These are phyloP conservation scores for Lophius piscatorius DNA, from an alignment of 2,113 vertebrate genomes.

Conservation along the genomic window DNA sequence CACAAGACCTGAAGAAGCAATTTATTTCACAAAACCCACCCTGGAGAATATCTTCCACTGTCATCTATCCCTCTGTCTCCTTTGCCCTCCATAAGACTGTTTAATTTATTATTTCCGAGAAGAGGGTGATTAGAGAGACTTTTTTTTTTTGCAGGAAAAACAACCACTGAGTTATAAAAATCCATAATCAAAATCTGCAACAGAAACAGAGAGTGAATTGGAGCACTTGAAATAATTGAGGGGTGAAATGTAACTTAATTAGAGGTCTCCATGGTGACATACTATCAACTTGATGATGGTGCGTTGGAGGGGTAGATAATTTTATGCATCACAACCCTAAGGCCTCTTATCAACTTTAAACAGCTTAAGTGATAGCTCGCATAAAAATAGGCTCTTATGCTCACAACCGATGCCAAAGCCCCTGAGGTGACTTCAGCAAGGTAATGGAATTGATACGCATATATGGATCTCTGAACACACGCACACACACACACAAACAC, in stretches of 20 bases:
- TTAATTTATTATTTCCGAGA: constrained; percentile 21
- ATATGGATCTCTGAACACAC: constrained; percentile 12
- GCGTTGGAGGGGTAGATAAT: constrained; percentile 37
- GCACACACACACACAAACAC: not conserved
- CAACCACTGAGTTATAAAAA: not conserved
- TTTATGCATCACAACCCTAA: constrained; percentile 40
- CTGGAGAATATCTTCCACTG: constrained; percentile 31
- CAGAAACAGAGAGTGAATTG: not conserved
- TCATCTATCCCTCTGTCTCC: constrained; percentile 18
- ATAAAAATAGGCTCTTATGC: constrained; percentile 41
- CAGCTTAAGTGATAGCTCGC: constrained; percentile 53
- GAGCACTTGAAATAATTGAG: constrained; percentile 26
- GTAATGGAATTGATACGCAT: constrained; percentile 45
- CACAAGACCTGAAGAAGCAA: constrained; percentile 18
- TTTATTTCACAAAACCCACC: constrained; percentile 46
- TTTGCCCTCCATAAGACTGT: constrained; percentile 4
- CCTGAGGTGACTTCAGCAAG: constrained; percentile 33
- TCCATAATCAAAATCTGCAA: not conserved
- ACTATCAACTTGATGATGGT: constrained; percentile 15
- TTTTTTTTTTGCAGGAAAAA: not conserved
- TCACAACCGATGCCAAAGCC: constrained; percentile 5
- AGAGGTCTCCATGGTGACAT: constrained; percentile 34
- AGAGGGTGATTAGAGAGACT: constrained; percentile 12
- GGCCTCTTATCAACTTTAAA: constrained; percentile 53
- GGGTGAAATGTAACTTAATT: constrained; percentile 30